phyloP scores from a whole-genome alignment of 92 coral and sea anemone genomes.

The Desmophyllum pertusum region DNA sequence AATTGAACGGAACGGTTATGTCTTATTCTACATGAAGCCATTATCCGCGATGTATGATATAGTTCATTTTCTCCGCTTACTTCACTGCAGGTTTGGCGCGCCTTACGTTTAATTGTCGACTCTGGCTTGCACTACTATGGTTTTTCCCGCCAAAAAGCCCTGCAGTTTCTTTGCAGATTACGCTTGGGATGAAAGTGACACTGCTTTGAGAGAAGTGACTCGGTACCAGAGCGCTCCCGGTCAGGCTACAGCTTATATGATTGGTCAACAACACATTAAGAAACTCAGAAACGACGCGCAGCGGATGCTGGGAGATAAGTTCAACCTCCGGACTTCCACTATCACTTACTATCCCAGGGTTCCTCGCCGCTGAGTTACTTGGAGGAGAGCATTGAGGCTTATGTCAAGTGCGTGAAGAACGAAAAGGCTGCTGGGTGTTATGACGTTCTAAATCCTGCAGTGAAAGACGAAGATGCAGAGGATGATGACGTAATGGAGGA shows the following conservation, averaged over 20 bases:
- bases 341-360: conserved; percentile 85
- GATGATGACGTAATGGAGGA: conserved; percentile 16
- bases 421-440: conserved; percentile 72
- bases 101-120: conserved; percentile 89
- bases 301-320: conserved; percentile 59
- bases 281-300: conserved; percentile 70
- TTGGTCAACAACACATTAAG: conserved; percentile 81
- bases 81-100: conserved; percentile 77
- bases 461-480: conserved; percentile 41
- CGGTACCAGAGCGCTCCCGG: conserved; percentile 92
- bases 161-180: conserved; percentile 65
- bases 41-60: neutral
- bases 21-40: no score
- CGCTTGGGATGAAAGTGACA: conserved; percentile 79
- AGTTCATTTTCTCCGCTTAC: neutral
- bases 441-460: conserved; percentile 55
- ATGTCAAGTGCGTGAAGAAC: conserved; percentile 69
- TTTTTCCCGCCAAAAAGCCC: conserved; percentile 67
- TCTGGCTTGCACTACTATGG: conserved; percentile 82
- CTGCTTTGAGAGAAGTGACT: conserved; percentile 80
- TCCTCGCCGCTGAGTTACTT: conserved; percentile 78
- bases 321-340: conserved; percentile 87
- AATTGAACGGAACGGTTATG: no score
- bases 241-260: conserved; percentile 93
- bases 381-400: conserved; percentile 66